Conservation (phyloP, 2,797 vertebrate species). For the Hydrophis major region DNA sequence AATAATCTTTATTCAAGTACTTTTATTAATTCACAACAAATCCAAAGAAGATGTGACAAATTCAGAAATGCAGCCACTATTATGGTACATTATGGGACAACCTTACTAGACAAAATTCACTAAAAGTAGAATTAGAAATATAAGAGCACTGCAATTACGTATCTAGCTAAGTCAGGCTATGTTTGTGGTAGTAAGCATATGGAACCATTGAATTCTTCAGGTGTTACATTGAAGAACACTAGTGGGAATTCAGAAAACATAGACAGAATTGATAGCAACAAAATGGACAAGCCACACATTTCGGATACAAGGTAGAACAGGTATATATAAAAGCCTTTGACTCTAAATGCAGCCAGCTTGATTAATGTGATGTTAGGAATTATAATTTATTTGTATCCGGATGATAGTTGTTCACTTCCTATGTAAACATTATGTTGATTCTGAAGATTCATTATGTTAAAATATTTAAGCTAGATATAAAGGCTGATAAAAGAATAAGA, state of each 20-base stretch:
- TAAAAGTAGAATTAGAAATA: neutral
- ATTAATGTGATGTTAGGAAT: neutral
- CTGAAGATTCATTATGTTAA: neutral
- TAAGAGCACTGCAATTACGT: neutral
- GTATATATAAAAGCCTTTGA: neutral
- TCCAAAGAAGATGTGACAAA: neutral
- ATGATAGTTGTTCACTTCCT: neutral
- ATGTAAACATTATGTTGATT: neutral
- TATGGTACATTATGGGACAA: neutral
- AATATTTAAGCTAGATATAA: neutral
- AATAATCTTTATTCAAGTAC: too few relatives aligned
- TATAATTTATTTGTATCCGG: neutral
- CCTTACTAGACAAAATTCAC: neutral
- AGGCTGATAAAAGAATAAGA: neutral
- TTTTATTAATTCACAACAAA: neutral
- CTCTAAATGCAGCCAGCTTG: neutral
- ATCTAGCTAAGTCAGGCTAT: neutral
- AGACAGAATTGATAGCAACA: neutral
- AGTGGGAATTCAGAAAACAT: neutral
- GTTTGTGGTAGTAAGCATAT: neutral
- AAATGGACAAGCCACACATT: neutral
- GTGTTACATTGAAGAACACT: neutral
- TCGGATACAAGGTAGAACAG: neutral
- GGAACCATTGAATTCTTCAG: neutral
- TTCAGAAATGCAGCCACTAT: neutral